Conservation (phyloP, 1,140 invertebrate genomes). For the Drosophila pruinosa region DNA sequence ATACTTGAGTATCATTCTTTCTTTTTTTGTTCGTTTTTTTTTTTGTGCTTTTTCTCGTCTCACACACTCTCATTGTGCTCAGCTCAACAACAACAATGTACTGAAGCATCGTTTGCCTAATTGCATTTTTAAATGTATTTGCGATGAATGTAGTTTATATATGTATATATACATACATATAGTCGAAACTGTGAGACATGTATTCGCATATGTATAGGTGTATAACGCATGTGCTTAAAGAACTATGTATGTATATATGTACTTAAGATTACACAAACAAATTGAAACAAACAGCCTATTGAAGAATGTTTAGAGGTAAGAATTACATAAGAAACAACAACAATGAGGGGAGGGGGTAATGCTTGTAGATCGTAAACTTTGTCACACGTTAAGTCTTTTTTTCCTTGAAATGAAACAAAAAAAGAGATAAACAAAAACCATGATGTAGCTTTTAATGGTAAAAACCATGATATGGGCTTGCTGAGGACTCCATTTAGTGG, state of each 20-base stretch:
- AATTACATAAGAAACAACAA: conserved; percentile 61
- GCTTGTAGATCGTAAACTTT: conserved; percentile 62
- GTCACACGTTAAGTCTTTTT: conserved; percentile 65
- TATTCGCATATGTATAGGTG: conserved; percentile 40
- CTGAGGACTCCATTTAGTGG: conserved; percentile 47
- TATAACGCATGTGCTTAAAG: conserved; percentile 75
- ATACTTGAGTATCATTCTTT: conserved; percentile 71
- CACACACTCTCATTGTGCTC: conserved; percentile 16
- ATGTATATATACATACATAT: conserved; percentile 22
- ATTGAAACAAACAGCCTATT: conserved; percentile 79
- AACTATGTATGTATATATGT: conserved; percentile 67
- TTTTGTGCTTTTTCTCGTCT: conserved; percentile 26
- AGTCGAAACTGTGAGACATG: conserved; percentile 40
- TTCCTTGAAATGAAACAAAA: conserved; percentile 43
- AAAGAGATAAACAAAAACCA: conserved; percentile 54
- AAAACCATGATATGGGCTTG: conserved; percentile 46
- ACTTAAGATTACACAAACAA: conserved; percentile 76
- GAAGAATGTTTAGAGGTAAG: conserved; percentile 69
- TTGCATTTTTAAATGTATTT: conserved; percentile 68
- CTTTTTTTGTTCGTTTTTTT: conserved; percentile 31
- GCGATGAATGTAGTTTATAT: conserved; percentile 22
- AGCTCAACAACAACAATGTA: conserved; percentile 48
- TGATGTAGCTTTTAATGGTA: conserved; percentile 21
- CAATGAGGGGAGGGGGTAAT: conserved; percentile 21
- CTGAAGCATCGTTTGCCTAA: conserved; percentile 49